Evolutionary conservation across 1,140 invertebrate genomes (phyloP).

Genomic region (Oreohelix idahoensis): DNA sequence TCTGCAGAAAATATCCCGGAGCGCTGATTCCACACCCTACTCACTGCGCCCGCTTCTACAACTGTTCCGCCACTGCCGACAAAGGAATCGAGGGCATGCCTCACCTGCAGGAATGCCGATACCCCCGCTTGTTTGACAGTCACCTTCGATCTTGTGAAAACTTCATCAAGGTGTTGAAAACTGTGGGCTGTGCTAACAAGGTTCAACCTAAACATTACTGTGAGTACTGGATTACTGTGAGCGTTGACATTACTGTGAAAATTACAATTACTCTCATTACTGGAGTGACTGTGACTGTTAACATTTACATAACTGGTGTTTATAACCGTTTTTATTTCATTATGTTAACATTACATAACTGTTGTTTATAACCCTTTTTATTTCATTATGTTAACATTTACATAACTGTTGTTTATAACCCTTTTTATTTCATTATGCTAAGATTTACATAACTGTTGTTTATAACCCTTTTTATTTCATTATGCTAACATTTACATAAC

Average conservation of each 20-base stretch:
- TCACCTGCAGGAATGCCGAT: conserved; percentile 57
- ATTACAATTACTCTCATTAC: no score
- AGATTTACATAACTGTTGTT: no score
- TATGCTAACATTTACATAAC: no score
- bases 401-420: no score
- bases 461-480: no score
- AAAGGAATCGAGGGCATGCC: conserved; percentile 40
- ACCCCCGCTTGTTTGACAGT: conserved; percentile 56
- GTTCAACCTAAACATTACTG: conserved; percentile 40
- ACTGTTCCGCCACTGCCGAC: conserved; percentile 49
- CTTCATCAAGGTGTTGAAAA: conserved; percentile 51
- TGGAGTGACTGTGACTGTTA: no score
- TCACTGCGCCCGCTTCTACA: conserved; percentile 61
- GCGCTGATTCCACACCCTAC: conserved; percentile 53
- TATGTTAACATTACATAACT: neutral
- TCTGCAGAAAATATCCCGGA: conserved; percentile 52
- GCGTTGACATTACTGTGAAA: no score
- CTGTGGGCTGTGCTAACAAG: conserved; percentile 22
- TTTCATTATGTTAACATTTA: no score
- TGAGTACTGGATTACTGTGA: no score
- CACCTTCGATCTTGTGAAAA: conserved; percentile 48
- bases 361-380: no score
- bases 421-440: no score
- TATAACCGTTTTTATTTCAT: neutral
- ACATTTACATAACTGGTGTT: neutral